These are phyloP conservation scores for Clanis bilineata DNA, from an alignment of 2,888 invertebrate species.

Conservation along the genomic window DNA sequence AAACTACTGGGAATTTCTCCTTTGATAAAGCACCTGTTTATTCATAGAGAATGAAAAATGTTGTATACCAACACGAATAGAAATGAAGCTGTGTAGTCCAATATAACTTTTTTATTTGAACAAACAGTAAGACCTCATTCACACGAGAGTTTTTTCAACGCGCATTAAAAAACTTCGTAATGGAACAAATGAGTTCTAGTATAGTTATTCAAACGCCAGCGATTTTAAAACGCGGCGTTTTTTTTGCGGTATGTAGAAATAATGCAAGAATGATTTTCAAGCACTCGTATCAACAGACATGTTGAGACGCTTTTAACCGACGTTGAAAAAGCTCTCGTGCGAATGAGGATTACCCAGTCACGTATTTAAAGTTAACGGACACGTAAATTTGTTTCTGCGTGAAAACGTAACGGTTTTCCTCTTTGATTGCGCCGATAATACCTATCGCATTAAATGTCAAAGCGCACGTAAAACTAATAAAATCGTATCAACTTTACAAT, in stretches of 20 bases:
- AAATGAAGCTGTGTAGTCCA: not conserved
- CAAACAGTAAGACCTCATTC: not conserved
- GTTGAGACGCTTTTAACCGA: too few relatives aligned
- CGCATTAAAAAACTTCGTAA: too few relatives aligned
- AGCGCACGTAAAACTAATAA: conserved; percentile 52
- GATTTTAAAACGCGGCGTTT: too few relatives aligned
- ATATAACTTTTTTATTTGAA: not conserved
- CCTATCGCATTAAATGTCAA: conserved; percentile 33
- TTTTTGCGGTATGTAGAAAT: too few relatives aligned
- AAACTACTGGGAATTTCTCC: not conserved
- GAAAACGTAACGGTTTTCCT: conserved; percentile 1
- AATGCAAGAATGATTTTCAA: too few relatives aligned
- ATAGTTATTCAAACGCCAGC: too few relatives aligned
- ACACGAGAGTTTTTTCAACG: too few relatives aligned
- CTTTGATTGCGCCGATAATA: conserved; percentile 16
- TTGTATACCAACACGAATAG: not conserved
- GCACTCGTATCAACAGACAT: too few relatives aligned
- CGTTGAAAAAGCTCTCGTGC: too few relatives aligned
- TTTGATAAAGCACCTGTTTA: not conserved
- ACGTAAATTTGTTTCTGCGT: conserved; percentile 4
- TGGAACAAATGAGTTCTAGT: too few relatives aligned
- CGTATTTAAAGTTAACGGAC: not conserved
- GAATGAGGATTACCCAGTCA: too few relatives aligned
- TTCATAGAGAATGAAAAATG: not conserved
- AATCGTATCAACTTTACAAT: conserved; percentile 61